A percentile compares a stretch with the other conserved stretches of the same genome.
Conservation (phyloP, 1,140 invertebrate species). For the Ceratosolen solmsi region DNA sequence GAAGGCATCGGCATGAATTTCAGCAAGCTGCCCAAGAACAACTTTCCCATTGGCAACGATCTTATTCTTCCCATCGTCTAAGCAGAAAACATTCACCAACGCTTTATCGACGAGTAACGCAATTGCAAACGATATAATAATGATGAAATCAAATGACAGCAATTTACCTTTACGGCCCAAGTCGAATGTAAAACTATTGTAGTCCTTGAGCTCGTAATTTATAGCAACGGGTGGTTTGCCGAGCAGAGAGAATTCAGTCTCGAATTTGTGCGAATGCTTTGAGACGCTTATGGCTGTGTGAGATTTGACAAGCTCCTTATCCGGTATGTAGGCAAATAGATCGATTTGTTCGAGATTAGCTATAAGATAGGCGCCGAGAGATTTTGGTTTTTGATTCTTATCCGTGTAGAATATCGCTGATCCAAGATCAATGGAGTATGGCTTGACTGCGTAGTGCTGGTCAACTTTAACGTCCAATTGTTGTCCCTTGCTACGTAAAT, state of each 20-base stretch:
- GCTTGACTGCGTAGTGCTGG: conserved; percentile 60
- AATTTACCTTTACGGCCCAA: conserved; percentile 71
- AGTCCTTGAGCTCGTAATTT: conserved; percentile 74
- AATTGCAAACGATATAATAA: not conserved
- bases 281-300: conserved; percentile 69
- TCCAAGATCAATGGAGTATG: conserved; percentile 63
- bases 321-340: conserved; percentile 71
- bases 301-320: conserved; percentile 74
- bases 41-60: conserved; percentile 74
- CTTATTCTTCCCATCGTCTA: conserved; percentile 74
- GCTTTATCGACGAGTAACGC: not conserved
- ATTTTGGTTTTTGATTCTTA: conserved; percentile 66
- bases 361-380: conserved; percentile 65
- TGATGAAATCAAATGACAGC: not conserved
- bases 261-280: conserved; percentile 72
- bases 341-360: conserved; percentile 68
- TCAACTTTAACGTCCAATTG: conserved; percentile 69
- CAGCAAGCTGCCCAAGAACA: conserved; percentile 78
- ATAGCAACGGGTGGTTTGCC: conserved; percentile 71
- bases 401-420: conserved; percentile 67
- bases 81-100: not conserved
- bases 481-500: conserved; percentile 70
- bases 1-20: conserved; percentile 76
- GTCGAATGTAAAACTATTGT: conserved; percentile 75
- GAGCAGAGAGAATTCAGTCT: conserved; percentile 72